These are phyloP conservation scores for Noctilio leporinus DNA, from an alignment of 2,113 vertebrate species.

Conservation along the genomic window DNA sequence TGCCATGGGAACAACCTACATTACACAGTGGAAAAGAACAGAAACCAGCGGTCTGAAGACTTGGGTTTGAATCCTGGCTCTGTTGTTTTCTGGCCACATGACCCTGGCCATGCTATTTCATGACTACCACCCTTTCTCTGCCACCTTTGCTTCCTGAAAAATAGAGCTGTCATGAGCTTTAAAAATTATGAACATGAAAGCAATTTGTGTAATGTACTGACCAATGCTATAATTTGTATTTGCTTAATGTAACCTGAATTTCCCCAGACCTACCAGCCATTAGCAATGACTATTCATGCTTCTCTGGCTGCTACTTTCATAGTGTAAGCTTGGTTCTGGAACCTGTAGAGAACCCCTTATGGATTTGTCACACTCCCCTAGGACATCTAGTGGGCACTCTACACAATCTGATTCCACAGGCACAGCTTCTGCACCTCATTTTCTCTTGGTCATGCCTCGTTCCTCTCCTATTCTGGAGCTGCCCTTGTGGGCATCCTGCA, in stretches of 20 bases:
- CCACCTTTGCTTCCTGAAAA: neutral
- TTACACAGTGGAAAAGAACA: constrained; percentile 1
- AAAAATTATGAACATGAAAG: neutral
- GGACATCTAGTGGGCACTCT: neutral
- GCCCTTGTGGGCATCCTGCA: neutral
- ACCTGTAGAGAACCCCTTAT: neutral
- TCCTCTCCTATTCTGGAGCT: neutral
- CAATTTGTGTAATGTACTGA: neutral
- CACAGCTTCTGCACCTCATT: neutral
- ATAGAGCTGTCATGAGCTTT: neutral
- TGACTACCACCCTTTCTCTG: neutral
- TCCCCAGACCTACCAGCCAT: neutral
- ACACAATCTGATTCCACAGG: neutral
- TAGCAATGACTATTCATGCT: neutral
- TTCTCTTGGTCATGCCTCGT: neutral
- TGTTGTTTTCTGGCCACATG: neutral
- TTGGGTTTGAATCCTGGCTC: neutral
- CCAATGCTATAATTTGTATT: neutral
- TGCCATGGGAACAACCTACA: constrained; percentile 19
- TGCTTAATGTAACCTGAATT: neutral
- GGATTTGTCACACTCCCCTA: neutral
- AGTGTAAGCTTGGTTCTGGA: neutral
- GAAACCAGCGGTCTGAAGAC: neutral
- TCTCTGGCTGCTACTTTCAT: neutral
- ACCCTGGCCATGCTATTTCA: neutral